These are phyloP conservation scores for Pelecanus crispus DNA, from an alignment of 2,113 vertebrate genomes.

Conservation along the genomic window DNA sequence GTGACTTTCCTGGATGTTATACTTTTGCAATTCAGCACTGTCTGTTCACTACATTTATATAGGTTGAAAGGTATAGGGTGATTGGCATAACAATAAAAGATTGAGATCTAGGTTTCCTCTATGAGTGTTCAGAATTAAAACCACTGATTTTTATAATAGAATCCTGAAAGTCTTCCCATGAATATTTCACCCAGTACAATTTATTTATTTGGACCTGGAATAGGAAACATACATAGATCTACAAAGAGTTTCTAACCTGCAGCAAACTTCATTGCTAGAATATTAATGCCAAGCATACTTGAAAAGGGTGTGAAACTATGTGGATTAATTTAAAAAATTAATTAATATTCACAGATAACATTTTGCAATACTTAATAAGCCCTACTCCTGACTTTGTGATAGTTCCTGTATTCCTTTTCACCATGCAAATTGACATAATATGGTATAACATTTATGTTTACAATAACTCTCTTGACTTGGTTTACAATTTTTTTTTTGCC, in stretches of 20 bases:
- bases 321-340: conserved; percentile 3
- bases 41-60: not conserved
- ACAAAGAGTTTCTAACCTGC: not conserved
- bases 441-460: not conserved
- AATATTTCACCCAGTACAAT: not conserved
- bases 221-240: not conserved
- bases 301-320: not conserved
- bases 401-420: not conserved
- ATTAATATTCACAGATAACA: not conserved
- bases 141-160: not conserved
- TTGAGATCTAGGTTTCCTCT: not conserved
- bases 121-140: not conserved
- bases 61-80: not conserved
- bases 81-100: not conserved
- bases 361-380: not conserved
- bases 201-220: not conserved
- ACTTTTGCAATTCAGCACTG: not conserved
- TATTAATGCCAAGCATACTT: not conserved
- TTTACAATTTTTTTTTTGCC: not conserved
- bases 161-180: not conserved
- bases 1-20: not conserved
- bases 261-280: not conserved
- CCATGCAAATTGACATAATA: not conserved
- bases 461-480: not conserved
- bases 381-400: not conserved